These are phyloP conservation scores for Toxonevra muliebris DNA, from an alignment of 2,888 invertebrate species.

Conservation along the genomic window DNA sequence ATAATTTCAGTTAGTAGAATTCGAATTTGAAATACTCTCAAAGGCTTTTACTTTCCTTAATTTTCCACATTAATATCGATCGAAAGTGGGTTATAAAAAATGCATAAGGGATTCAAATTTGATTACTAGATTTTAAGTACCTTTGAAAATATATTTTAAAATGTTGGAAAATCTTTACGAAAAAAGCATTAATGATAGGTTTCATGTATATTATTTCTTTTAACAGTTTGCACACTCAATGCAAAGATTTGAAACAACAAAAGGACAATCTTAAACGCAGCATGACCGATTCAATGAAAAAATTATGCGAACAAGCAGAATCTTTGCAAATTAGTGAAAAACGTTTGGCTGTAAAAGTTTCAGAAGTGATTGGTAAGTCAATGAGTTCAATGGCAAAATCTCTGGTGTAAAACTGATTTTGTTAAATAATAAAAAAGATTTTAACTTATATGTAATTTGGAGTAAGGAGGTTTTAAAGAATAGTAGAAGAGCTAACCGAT, in stretches of 20 bases:
- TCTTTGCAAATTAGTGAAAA: constrained; percentile 55
- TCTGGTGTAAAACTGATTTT: background rate
- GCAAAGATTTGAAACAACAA: constrained; percentile 58
- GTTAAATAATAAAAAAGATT: background rate
- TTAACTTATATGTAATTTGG: background rate
- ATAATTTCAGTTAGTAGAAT: too few relatives aligned
- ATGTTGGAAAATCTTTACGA: background rate
- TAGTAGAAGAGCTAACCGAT: too few relatives aligned
- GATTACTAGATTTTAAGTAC: too few relatives aligned
- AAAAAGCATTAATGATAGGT: too few relatives aligned
- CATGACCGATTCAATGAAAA: constrained; percentile 56
- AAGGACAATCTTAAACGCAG: constrained; percentile 56
- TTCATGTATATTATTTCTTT: background rate
- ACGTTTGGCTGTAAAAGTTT: constrained; percentile 54
- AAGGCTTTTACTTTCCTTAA: too few relatives aligned
- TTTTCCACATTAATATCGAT: too few relatives aligned
- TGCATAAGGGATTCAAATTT: too few relatives aligned
- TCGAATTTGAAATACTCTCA: too few relatives aligned
- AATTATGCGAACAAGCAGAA: constrained; percentile 56
- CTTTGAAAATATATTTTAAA: background rate
- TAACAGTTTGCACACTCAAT: constrained; percentile 56
- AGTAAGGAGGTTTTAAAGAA: too few relatives aligned
- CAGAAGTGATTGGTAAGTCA: constrained; percentile 53
- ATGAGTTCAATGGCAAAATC: background rate
- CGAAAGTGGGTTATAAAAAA: too few relatives aligned